Conservation (phyloP, 2,888 invertebrate species). For the Perizoma affinitatum region DNA sequence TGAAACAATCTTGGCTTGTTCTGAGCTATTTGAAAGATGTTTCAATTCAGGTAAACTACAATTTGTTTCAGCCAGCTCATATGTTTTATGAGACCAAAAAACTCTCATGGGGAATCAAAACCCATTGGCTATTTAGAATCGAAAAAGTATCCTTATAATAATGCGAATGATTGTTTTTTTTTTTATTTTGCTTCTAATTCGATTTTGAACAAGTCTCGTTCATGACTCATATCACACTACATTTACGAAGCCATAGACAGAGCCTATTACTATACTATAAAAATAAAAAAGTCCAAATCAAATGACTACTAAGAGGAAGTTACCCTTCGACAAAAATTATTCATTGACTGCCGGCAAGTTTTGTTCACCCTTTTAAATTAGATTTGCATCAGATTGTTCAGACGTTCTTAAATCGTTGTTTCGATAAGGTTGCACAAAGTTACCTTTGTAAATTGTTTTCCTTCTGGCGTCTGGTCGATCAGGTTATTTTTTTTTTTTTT, state of each 20-base stretch:
- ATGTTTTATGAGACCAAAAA: too few species aligned
- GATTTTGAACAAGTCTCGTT: too few species aligned
- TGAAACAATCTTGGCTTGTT: constrained; percentile 25
- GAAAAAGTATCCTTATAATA: too few species aligned
- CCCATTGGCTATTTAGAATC: too few species aligned
- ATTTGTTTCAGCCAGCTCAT: constrained; percentile 2
- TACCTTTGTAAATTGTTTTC: constrained; percentile 4
- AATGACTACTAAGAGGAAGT: constrained; percentile 29
- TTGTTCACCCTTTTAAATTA: constrained; percentile 30
- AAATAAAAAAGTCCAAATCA: constrained; percentile 15
- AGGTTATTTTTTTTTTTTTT: too few species aligned
- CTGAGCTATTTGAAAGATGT: constrained; percentile 14
- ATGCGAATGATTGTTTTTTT: too few species aligned
- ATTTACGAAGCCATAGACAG: too few species aligned
- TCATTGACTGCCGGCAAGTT: constrained; percentile 25
- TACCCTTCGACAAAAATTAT: constrained; percentile 25
- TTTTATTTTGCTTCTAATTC: too few species aligned
- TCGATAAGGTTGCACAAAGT: constrained; percentile 11
- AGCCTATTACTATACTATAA: too few species aligned
- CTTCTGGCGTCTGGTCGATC: not conserved
- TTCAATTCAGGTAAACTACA: constrained; percentile 17
- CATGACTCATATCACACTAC: too few species aligned
- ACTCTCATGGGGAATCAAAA: too few species aligned
- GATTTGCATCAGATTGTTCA: constrained; percentile 29
- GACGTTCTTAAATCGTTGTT: constrained; percentile 14